phyloP scores from a whole-genome alignment of 2,113 vertebrate genomes.

The Desmodus rotundus region DNA sequence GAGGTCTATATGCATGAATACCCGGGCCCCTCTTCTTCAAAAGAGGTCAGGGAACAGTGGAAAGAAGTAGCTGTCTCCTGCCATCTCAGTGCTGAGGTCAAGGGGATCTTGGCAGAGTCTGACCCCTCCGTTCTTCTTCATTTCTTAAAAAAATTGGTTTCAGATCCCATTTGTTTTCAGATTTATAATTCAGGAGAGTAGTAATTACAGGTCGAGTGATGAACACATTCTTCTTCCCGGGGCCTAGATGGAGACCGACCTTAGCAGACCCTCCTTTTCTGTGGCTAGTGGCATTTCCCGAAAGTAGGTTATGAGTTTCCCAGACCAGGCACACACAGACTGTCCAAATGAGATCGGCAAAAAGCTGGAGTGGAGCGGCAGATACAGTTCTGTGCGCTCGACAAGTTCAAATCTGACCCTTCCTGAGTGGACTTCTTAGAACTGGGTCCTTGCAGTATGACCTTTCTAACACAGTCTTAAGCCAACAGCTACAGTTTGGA shows the following conservation, averaged over 20 bases:
- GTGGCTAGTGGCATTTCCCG: neutral
- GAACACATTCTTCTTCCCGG: neutral
- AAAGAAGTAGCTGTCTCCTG: neutral
- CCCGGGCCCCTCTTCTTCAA: neutral
- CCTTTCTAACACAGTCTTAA: neutral
- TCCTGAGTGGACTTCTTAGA: neutral
- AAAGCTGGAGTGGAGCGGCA: neutral
- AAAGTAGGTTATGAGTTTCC: neutral
- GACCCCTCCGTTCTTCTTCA: neutral
- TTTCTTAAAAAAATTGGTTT: neutral
- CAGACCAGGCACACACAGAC: neutral
- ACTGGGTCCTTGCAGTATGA: neutral
- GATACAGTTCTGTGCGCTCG: neutral
- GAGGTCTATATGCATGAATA: neutral
- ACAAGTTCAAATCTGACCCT: neutral
- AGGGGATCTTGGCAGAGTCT: neutral
- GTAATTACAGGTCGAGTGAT: neutral
- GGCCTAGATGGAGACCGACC: neutral
- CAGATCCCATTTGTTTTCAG: neutral
- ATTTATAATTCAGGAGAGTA: neutral
- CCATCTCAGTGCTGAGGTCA: neutral
- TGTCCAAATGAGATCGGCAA: neutral
- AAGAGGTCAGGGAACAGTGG: neutral
- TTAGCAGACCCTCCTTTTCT: neutral
- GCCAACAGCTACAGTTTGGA: neutral